Conservation (phyloP, 2,888 invertebrate species). For the Phrixothrix hirtus region DNA sequence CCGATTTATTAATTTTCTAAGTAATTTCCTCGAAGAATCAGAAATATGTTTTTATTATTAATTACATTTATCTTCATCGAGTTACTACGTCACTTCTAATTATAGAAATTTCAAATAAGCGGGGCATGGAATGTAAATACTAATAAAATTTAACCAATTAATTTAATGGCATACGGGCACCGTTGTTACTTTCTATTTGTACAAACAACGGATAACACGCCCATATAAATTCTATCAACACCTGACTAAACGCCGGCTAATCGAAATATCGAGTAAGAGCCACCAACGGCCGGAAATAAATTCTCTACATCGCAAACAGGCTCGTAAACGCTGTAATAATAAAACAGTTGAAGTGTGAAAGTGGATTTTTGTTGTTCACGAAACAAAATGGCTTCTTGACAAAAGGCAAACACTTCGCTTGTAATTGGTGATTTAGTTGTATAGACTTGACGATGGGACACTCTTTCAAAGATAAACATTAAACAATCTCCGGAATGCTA, state of each 20-base stretch:
- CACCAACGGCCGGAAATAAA: conserved; percentile 40
- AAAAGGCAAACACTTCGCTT: conserved; percentile 46
- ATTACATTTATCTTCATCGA: too few relatives aligned
- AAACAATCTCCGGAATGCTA: conserved; percentile 10
- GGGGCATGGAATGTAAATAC: too few relatives aligned
- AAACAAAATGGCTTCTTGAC: conserved; percentile 50
- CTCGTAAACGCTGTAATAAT: conserved; percentile 53
- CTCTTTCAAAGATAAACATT: conserved; percentile 21
- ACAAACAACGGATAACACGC: conserved; percentile 26
- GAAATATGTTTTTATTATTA: too few relatives aligned
- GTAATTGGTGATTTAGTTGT: conserved; percentile 49
- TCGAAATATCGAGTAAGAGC: conserved; percentile 35
- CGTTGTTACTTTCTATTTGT: conserved; percentile 18
- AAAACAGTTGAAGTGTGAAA: conserved; percentile 56
- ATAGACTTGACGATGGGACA: conserved; percentile 33
- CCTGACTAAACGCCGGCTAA: conserved; percentile 39
- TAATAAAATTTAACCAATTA: conserved; percentile 14
- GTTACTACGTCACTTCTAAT: too few relatives aligned
- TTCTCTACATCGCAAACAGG: conserved; percentile 44
- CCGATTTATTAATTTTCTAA: too few relatives aligned
- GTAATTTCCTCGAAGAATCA: conserved; percentile 1
- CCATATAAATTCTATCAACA: conserved; percentile 32
- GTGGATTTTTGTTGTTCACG: conserved; percentile 55
- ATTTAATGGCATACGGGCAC: conserved; percentile 9
- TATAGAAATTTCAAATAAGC: too few relatives aligned